A percentile compares a stretch with the other conserved stretches of the same genome.
Conservation (phyloP, 92 coral and sea anemone species). For the Porites rus region DNA sequence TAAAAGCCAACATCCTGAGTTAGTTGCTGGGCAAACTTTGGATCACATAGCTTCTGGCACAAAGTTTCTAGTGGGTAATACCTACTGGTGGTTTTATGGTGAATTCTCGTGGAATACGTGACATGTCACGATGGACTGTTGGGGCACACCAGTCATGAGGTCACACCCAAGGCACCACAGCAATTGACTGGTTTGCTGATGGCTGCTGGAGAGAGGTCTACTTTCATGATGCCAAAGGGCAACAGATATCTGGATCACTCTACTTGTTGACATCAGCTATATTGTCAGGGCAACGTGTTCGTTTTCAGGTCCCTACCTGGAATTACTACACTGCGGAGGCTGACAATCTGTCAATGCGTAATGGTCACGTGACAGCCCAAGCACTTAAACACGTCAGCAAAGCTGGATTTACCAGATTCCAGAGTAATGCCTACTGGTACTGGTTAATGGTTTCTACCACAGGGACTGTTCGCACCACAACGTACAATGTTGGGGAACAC, state of each 20-base stretch:
- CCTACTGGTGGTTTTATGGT: slow-evolving; percentile 81
- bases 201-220: slow-evolving; percentile 76
- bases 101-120: slow-evolving; percentile 74
- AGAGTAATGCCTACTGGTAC: slow-evolving; percentile 81
- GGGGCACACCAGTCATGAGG: slow-evolving; percentile 78
- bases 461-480: slow-evolving; percentile 71
- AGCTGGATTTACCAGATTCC: slow-evolving; percentile 58
- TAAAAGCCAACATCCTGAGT: background rate
- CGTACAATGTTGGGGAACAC: slow-evolving; percentile 74
- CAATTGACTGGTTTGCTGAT: slow-evolving; percentile 82
- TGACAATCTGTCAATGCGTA: slow-evolving; percentile 75
- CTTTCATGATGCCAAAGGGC: slow-evolving; percentile 58
- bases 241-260: slow-evolving; percentile 42
- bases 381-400: slow-evolving; percentile 79
- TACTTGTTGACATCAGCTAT: slow-evolving; percentile 58
- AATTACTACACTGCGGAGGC: slow-evolving; percentile 75
- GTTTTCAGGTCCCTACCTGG: slow-evolving; percentile 67
- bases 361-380: slow-evolving; percentile 88
- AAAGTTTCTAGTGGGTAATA: slow-evolving; percentile 50
- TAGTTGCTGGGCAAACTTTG: slow-evolving; percentile 65
- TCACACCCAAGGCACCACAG: slow-evolving; percentile 70
- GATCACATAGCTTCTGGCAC: slow-evolving; percentile 67
- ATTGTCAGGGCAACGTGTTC: slow-evolving; percentile 78
- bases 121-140: slow-evolving; percentile 94
- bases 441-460: slow-evolving; percentile 88